phyloP scores from a whole-genome alignment of 2,113 vertebrate genomes.

The Cygnus atratus region DNA sequence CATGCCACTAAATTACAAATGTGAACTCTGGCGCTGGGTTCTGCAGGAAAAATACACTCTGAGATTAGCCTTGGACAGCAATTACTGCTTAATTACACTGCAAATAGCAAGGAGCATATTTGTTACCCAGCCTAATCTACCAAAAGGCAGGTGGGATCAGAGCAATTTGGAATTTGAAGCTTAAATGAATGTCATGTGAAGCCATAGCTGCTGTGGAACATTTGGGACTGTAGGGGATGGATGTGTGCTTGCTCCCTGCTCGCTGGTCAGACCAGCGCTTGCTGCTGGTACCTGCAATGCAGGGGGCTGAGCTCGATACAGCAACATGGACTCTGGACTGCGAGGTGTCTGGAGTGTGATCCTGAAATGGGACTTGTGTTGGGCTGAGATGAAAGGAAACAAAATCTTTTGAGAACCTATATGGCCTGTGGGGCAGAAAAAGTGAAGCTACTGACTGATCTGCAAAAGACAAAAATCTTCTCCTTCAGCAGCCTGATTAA shows the following conservation, averaged over 20 bases:
- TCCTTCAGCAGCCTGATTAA: not conserved
- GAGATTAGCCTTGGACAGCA: slow-evolving; percentile 39
- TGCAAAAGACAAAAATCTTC: not conserved
- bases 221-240: not conserved
- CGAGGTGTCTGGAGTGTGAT: not conserved
- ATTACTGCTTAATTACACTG: slow-evolving; percentile 63
- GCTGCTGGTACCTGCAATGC: slow-evolving; percentile 20
- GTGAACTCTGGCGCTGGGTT: slow-evolving; percentile 27
- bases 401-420: not conserved
- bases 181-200: not conserved
- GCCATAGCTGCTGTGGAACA: not conserved
- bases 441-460: not conserved
- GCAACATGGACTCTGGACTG: fast-evolving
- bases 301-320: not conserved
- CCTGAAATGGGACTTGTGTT: not conserved
- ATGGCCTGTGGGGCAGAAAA: not conserved
- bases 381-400: not conserved
- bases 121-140: not conserved
- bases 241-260: not conserved
- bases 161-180: not conserved
- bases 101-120: slow-evolving; percentile 35
- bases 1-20: slow-evolving; percentile 24
- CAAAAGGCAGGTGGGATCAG: not conserved
- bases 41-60: slow-evolving; percentile 30
- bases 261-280: not conserved